These are phyloP conservation scores for Novumbra hubbsi DNA, from an alignment of 2,797 vertebrate species.

Conservation along the genomic window DNA sequence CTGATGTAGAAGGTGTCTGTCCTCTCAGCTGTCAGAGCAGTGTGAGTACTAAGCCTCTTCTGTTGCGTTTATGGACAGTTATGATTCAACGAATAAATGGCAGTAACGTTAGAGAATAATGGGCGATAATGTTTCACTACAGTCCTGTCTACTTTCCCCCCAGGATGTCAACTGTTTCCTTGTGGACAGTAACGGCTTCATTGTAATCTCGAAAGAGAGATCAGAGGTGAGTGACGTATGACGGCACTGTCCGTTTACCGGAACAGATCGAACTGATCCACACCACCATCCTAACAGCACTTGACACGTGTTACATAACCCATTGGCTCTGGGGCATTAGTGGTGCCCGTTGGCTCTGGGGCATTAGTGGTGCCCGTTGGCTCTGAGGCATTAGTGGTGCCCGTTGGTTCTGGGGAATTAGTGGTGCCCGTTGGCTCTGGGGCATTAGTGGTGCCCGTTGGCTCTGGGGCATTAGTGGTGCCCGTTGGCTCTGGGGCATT, in stretches of 20 bases:
- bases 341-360: too few species aligned
- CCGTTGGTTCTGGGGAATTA: too few species aligned
- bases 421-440: too few species aligned
- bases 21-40: constrained; percentile 83
- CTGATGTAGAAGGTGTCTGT: constrained; percentile 78
- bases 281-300: neutral
- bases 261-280: neutral
- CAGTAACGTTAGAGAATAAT: neutral
- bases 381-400: too few species aligned
- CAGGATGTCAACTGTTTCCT: constrained; percentile 91
- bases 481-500: too few species aligned
- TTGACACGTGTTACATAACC: neutral
- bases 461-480: too few species aligned
- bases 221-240: constrained; percentile 75
- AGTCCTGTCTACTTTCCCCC: constrained; percentile 16
- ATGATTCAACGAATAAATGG: neutral
- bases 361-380: too few species aligned
- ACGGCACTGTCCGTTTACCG: neutral
- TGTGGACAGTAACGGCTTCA: constrained; percentile 91
- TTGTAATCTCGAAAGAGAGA: constrained; percentile 82
- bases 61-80: neutral
- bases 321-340: too few species aligned
- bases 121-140: neutral
- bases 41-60: constrained; percentile 71
- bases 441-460: too few species aligned